Evolutionary conservation across 2,797 vertebrate genomes (phyloP).

Genomic region (Hyperoplus lanceolatus): DNA sequence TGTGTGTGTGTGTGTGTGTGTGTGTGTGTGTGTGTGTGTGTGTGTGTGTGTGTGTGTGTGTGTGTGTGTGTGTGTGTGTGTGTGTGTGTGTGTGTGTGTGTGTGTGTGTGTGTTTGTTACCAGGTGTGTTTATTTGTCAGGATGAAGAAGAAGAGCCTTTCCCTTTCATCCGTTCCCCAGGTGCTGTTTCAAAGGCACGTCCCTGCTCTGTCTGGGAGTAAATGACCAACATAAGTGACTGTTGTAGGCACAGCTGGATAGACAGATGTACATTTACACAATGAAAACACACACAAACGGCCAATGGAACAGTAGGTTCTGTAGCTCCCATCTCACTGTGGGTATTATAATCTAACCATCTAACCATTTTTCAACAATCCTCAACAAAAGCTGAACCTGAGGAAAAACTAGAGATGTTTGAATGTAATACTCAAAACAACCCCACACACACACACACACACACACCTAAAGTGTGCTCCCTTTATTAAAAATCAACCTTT

Average conservation of each 20-base stretch:
- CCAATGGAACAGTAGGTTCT: slow-evolving; percentile 18
- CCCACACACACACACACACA: slow-evolving; percentile 6
- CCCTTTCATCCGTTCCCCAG: slow-evolving; percentile 62
- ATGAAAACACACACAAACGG: slow-evolving; percentile 50
- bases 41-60: neutral
- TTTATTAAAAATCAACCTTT: slow-evolving; percentile 54
- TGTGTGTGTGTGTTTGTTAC: slow-evolving; percentile 27
- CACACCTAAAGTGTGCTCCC: slow-evolving; percentile 46
- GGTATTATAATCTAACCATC: slow-evolving; percentile 12
- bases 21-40: slow-evolving; percentile 1
- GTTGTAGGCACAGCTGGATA: slow-evolving; percentile 77
- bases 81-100: no score
- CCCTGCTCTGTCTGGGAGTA: slow-evolving; percentile 70
- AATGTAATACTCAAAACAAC: slow-evolving; percentile 10
- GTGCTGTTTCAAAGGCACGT: slow-evolving; percentile 79
- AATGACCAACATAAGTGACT: slow-evolving; percentile 74
- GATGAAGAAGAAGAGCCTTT: slow-evolving; percentile 59
- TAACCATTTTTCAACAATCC: slow-evolving; percentile 12
- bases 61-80: no score
- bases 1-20: neutral
- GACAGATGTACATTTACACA: slow-evolving; percentile 72
- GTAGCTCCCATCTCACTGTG: slow-evolving; percentile 20
- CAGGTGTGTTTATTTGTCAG: slow-evolving; percentile 53
- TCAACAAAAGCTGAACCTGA: slow-evolving; percentile 68
- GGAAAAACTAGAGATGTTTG: slow-evolving; percentile 59